These are phyloP conservation scores for Nematolebias whitei DNA, from an alignment of 2,113 vertebrate species.

Conservation along the genomic window DNA sequence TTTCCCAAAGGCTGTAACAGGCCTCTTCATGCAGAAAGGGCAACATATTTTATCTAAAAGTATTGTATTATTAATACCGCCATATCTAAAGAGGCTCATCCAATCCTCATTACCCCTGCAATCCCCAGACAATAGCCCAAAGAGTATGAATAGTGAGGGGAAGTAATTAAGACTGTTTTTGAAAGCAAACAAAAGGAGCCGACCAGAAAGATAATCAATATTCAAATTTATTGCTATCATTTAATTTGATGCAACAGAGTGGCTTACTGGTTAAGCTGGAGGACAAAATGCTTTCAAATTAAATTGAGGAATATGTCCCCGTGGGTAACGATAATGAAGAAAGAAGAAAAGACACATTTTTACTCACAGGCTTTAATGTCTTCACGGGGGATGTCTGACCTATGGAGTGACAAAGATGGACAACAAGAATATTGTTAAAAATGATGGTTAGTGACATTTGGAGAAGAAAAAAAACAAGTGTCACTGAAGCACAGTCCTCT, in stretches of 20 bases:
- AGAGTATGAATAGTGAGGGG: constrained; percentile 55
- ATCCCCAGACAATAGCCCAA: constrained; percentile 71
- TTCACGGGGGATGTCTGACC: constrained; percentile 96
- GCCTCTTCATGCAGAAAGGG: constrained; percentile 58
- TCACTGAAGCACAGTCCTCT: constrained; percentile 31
- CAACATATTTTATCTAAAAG: constrained; percentile 62
- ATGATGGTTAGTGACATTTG: constrained; percentile 6
- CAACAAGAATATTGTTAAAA: constrained; percentile 32
- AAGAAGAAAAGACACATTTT: constrained; percentile 36
- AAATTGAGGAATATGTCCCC: constrained; percentile 46
- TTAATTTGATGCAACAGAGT: constrained; percentile 65
- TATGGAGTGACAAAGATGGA: constrained; percentile 66
- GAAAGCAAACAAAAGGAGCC: constrained; percentile 69
- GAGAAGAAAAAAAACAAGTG: background rate
- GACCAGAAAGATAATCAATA: constrained; percentile 70
- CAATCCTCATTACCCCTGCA: constrained; percentile 69
- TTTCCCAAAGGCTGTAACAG: constrained; percentile 39
- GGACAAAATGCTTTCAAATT: constrained; percentile 65
- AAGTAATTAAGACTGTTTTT: constrained; percentile 74
- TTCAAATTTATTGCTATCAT: constrained; percentile 74
- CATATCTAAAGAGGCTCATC: constrained; percentile 67
- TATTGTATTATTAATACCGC: constrained; percentile 60
- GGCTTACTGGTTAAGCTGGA: constrained; percentile 63
- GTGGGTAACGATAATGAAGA: constrained; percentile 16
- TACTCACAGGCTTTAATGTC: constrained; percentile 92